These are phyloP conservation scores for Trachelus troglodyta DNA, from an alignment of 2,888 invertebrate genomes.

Conservation along the genomic window DNA sequence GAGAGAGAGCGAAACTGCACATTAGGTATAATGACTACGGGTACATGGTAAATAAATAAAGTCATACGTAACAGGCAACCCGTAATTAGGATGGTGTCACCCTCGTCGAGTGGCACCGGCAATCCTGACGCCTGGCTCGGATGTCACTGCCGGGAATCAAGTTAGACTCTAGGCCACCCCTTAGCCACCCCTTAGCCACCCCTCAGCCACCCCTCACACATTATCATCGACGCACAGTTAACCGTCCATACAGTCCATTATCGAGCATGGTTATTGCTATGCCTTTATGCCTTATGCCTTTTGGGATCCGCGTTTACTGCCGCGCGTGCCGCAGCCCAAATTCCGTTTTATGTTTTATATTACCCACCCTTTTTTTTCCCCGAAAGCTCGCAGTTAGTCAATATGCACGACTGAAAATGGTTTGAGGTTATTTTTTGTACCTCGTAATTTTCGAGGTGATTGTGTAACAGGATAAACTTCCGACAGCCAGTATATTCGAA, in stretches of 20 bases:
- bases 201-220: neutral
- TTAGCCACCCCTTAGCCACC: conserved; percentile 7
- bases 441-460: neutral
- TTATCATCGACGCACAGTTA: conserved; percentile 26
- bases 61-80: conserved; percentile 53
- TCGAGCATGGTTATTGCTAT: conserved; percentile 11
- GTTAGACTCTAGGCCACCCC: conserved; percentile 25
- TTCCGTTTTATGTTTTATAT: neutral
- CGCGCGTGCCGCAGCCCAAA: neutral
- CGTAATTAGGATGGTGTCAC: conserved; percentile 55
- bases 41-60: conserved; percentile 57
- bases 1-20: conserved; percentile 42
- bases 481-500: neutral
- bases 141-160: conserved; percentile 33
- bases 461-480: neutral
- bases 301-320: neutral
- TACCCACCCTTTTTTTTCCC: neutral
- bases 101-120: conserved; percentile 32
- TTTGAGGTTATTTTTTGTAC: neutral
- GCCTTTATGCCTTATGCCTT: conserved; percentile 5
- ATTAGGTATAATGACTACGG: conserved; percentile 48
- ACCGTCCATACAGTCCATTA: conserved; percentile 18
- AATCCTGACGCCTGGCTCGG: conserved; percentile 22
- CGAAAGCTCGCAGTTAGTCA: neutral
- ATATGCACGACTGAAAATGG: neutral